phyloP scores from a whole-genome alignment of 1,140 invertebrate species.

The Octopus sinensis region DNA sequence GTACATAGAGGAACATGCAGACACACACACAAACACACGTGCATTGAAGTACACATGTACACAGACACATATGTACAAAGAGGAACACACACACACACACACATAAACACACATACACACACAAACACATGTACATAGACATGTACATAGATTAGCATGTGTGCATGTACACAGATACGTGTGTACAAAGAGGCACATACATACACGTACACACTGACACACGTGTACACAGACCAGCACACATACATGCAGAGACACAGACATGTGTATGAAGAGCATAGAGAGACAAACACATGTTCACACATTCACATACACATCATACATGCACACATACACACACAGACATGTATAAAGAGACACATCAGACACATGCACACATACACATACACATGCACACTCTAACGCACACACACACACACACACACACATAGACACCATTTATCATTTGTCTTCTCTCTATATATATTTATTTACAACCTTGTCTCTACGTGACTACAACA shows the following conservation, averaged over 20 bases:
- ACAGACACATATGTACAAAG: neutral
- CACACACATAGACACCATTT: neutral
- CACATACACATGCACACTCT: neutral
- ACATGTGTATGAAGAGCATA: neutral
- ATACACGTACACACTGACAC: neutral
- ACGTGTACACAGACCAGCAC: neutral
- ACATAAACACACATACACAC: neutral
- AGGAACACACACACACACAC: neutral
- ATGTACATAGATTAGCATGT: neutral
- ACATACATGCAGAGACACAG: neutral
- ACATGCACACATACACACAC: neutral
- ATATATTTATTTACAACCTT: no score
- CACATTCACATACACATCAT: no score
- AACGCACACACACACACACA: neutral
- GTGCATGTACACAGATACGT: neutral
- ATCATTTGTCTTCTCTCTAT: no score
- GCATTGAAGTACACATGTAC: neutral
- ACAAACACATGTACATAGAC: neutral
- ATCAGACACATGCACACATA: neutral
- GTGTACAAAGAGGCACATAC: neutral
- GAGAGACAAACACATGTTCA: neutral
- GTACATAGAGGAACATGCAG: neutral
- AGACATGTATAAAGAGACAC: neutral
- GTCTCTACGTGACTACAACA: no score
- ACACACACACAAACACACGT: neutral